These are phyloP conservation scores for Campylomormyrus tamandua DNA, from an alignment of 2,113 vertebrate species.

Conservation along the genomic window DNA sequence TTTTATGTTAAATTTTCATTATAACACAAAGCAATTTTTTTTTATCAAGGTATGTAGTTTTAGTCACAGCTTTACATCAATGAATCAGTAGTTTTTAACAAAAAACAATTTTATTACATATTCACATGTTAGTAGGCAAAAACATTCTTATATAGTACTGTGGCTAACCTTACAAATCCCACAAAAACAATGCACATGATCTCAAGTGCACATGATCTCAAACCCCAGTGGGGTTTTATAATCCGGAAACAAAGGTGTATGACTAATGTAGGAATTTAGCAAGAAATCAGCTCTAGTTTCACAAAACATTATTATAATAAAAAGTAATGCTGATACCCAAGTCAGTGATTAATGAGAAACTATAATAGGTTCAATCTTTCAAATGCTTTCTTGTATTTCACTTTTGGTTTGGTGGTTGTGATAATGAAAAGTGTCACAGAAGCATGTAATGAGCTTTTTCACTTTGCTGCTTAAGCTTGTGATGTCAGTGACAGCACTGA, in stretches of 20 bases:
- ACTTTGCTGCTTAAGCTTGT: constrained; percentile 58
- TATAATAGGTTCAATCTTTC: constrained; percentile 55
- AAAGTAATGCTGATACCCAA: constrained; percentile 74
- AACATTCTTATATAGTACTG: background rate
- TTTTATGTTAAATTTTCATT: background rate
- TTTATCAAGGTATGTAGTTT: background rate
- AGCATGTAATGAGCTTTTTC: constrained; percentile 67
- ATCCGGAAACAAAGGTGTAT: constrained; percentile 74
- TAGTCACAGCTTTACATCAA: background rate
- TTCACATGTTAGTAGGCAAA: background rate
- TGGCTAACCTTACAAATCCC: background rate
- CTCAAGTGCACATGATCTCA: constrained; percentile 24
- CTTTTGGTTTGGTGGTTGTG: constrained; percentile 68
- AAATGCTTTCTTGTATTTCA: constrained; percentile 64
- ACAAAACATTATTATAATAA: constrained; percentile 73
- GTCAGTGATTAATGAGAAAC: constrained; percentile 81
- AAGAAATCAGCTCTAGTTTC: constrained; percentile 98
- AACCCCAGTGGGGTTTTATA: constrained; percentile 49
- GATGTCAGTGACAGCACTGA: constrained; percentile 48
- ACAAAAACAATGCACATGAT: background rate
- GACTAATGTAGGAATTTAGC: constrained; percentile 98
- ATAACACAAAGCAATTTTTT: background rate
- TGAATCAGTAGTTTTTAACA: background rate
- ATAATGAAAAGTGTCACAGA: constrained; percentile 74
- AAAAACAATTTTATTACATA: background rate